phyloP scores from a whole-genome alignment of 2,113 vertebrate genomes.

The Paramormyrops kingsleyae region DNA sequence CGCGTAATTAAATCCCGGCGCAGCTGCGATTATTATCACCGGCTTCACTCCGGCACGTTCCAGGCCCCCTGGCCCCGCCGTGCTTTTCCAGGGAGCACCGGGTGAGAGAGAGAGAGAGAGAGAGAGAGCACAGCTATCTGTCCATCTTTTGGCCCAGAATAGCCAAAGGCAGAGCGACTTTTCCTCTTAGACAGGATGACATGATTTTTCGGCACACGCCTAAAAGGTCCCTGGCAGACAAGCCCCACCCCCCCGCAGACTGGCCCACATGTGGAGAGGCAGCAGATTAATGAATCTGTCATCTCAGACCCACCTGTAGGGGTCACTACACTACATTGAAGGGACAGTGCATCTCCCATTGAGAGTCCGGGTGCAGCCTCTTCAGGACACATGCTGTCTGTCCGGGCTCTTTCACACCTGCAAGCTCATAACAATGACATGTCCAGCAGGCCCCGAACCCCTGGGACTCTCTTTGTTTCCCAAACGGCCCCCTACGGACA shows the following conservation, averaged over 20 bases:
- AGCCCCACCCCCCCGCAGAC: background rate
- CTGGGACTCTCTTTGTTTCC: background rate
- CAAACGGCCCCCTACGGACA: background rate
- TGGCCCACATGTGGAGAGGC: background rate
- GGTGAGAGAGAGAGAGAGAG: background rate
- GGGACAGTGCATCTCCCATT: background rate
- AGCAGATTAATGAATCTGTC: background rate
- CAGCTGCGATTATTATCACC: slow-evolving; percentile 12
- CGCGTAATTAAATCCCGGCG: slow-evolving; percentile 4
- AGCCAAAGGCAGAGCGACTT: background rate
- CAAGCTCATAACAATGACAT: background rate
- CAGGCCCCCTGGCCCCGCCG: background rate
- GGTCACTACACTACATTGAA: background rate
- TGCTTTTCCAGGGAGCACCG: background rate
- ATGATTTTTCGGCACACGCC: background rate
- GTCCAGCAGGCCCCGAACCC: background rate
- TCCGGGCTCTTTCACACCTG: background rate
- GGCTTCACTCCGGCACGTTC: background rate
- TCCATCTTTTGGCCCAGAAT: background rate
- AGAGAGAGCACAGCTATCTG: background rate
- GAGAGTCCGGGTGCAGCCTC: background rate
- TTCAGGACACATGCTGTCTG: background rate
- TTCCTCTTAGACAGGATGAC: background rate
- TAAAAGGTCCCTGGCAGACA: background rate
- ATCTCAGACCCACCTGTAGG: background rate